Evolutionary conservation across 2,113 vertebrate genomes (phyloP), one percentile per base, ranked within the genome.

Genomic region (Sinocyclocheilus anophthalmus): DNA sequence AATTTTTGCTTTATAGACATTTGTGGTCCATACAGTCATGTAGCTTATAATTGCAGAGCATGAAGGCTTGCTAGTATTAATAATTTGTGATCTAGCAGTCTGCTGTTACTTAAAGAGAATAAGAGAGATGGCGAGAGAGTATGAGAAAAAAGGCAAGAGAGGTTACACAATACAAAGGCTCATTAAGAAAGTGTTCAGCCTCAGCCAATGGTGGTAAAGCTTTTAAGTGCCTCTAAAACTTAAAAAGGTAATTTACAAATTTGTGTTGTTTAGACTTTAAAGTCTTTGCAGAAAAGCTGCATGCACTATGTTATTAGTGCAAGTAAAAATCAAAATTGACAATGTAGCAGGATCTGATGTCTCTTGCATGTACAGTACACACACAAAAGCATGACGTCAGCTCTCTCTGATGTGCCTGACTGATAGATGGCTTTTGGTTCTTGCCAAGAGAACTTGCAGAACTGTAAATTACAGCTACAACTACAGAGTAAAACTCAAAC

Each of bases 401-500:
- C 70, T 59, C 48, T 73, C 81, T 88, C 81, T 86, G 85, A 79
- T 81, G 65, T 33, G 86, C 39, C 84, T 33, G 77, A 84, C 73
- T 75, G 42, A 77, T 87, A 76, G 82, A 76, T 84, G 69, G 81
- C 86, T 85, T 61, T 3, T 48, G 79, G 48, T 87, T 90, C 84
- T 83, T 24, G 39, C 39, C 37, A 42, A 73, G 70, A 73, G 20
- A 73, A 73, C 83, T 73, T 75, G 37, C 70, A 59, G 22, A 76
- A 87, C 80, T 61, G 84, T 88, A 91, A 92, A 90, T 90, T 91
- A 90, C 73, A 90, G 86, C 85, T 83, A 72, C 88, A 87, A 88
- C 88, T 91, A 84, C 85, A 75, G 86, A 86, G 85, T 75, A 89
- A 81, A 86, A 83, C 81, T 85, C 85, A 80, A 85, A 89, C 37